Evolutionary conservation across 2,888 invertebrate species (phyloP), one percentile per base, ranked within the genome.

Genomic region (Platypus cylindrus): DNA sequence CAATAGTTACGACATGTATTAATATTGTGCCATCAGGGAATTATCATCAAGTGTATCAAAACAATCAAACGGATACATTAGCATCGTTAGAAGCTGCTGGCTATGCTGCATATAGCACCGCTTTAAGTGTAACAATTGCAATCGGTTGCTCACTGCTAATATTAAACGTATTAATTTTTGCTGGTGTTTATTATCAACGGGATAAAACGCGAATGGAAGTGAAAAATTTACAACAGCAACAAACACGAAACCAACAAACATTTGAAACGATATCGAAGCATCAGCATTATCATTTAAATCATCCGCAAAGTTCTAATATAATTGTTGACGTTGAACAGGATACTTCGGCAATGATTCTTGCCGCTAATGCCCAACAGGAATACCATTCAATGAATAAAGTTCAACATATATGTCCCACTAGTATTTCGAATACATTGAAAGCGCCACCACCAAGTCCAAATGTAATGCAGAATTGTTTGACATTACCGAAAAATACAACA

Each of bases 291-390:
- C 77, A 79, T 54, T 70, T 79, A 58, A 78, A 78, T 22, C 78
- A 78, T 38, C 75, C 79, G 17, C 78, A 81, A 50, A 78, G 80
- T 42, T 80, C 80, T 2, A 84, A 82, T 56, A 75, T 85, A 35
- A 83, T 85, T 27, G 84, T 85, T 1, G 85, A 85, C 52, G 79
- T 85, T 2, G 85, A 85, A 53, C 84, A 83, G 60, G 82, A 71
- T 48, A 64, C 64, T 1, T 66, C 69, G 8, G 68, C 70, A 5
- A 67, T 71, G 59, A 59, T 71, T 38, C 49, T 72, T 51, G 75
- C 74, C n/a, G 58, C 59, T 1, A 63, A 67, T 22, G 68, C 70
- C 40, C 57, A 72, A 38, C 60, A 66, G n/a, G 67, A 65, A 43
- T 55, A 68, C 32, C 70, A 68, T 47, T 51, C 53, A 7, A 43